A percentile compares a stretch with the other conserved stretches of the same genome.
Conservation (phyloP, 2,113 vertebrate genomes). For the Amia ocellicauda region DNA sequence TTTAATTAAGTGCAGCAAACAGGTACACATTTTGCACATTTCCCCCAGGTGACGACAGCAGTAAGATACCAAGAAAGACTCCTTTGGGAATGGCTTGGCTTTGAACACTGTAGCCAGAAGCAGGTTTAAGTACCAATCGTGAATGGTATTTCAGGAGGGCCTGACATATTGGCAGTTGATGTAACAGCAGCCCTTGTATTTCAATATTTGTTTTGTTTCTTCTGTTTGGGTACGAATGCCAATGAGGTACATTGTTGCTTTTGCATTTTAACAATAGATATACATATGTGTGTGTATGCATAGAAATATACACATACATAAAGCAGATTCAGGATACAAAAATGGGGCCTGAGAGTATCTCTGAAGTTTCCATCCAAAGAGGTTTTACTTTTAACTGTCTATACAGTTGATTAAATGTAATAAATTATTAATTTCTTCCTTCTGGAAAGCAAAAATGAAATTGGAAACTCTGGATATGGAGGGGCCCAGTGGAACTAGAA, state of each 20-base stretch:
- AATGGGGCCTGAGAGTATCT: no score
- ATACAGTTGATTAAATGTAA: conserved; percentile 41
- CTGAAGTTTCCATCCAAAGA: background rate
- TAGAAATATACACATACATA: no score
- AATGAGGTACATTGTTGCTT: no score
- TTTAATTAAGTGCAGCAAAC: background rate
- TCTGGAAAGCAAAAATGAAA: conserved; percentile 28
- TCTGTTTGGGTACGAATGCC: no score
- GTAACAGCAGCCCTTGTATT: no score
- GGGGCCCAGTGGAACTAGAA: conserved; percentile 1
- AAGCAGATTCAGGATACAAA: no score
- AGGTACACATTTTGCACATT: background rate
- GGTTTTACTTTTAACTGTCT: conserved; percentile 32
- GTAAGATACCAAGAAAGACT: background rate
- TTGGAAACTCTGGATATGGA: conserved; percentile 10
- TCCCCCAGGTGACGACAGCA: background rate
- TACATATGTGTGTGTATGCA: no score
- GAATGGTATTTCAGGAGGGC: background rate
- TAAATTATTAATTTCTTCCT: conserved; percentile 42
- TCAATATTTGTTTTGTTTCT: no score
- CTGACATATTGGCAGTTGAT: no score
- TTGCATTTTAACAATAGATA: no score
- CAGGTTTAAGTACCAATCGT: background rate
- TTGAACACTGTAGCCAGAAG: background rate
- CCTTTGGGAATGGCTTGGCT: no score